Evolutionary conservation across 2,888 invertebrate species (phyloP).

Genomic region (Hypselothyrea guttata): DNA sequence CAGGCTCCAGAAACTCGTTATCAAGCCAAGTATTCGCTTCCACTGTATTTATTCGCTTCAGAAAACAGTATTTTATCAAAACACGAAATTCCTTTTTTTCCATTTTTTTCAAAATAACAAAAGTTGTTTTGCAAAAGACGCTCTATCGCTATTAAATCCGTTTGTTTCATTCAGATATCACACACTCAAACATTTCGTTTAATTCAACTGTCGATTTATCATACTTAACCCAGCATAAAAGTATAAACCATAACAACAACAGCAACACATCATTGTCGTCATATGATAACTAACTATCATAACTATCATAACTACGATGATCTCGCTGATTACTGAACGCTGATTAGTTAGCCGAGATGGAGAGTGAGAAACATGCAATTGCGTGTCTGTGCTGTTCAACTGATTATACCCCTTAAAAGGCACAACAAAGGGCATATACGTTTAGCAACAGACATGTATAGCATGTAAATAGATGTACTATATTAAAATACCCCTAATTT

Average conservation of each 20-base stretch:
- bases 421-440: too few relatives aligned
- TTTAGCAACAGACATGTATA: too few relatives aligned
- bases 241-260: constrained; percentile 10
- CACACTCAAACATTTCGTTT: constrained; percentile 43
- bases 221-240: constrained; percentile 61
- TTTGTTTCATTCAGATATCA: constrained; percentile 5
- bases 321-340: constrained; percentile 51
- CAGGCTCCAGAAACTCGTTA: too few relatives aligned
- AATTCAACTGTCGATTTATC: constrained; percentile 75
- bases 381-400: constrained; percentile 46
- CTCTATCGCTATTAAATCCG: constrained; percentile 15
- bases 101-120: too few relatives aligned
- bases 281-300: constrained; percentile 22
- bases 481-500: too few relatives aligned
- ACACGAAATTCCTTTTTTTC: too few relatives aligned
- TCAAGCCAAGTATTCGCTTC: too few relatives aligned
- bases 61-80: too few relatives aligned
- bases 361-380: constrained; percentile 52
- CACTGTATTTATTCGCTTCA: too few relatives aligned
- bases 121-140: too few relatives aligned
- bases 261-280: constrained; percentile 35
- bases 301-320: constrained; percentile 14
- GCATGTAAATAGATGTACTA: too few relatives aligned
- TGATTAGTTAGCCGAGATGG: constrained; percentile 47
- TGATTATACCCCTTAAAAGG: background rate